These are phyloP conservation scores for Clangula hyemalis DNA, from an alignment of 2,797 vertebrate genomes.

Conservation along the genomic window DNA sequence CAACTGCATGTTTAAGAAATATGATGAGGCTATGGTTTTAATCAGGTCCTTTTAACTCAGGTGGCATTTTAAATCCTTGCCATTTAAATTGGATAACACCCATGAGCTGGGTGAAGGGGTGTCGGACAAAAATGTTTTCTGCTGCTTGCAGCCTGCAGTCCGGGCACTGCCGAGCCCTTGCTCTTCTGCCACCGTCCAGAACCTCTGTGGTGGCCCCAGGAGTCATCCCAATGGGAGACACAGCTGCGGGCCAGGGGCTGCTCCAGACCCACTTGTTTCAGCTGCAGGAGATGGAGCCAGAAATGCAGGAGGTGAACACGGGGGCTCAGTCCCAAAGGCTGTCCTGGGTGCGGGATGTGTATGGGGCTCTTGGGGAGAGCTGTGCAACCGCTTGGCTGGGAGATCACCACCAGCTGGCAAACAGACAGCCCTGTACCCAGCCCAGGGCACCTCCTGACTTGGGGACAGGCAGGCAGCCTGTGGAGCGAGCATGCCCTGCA, in stretches of 20 bases:
- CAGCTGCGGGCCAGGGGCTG: no score
- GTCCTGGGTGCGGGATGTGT: neutral
- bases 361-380: neutral
- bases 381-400: neutral
- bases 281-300: neutral
- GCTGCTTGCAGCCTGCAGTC: no score
- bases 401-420: neutral
- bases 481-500: neutral
- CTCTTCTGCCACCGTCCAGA: no score
- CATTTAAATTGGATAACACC: constrained; percentile 78
- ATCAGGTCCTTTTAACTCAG: constrained; percentile 78
- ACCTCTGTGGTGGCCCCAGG: no score
- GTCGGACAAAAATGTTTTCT: no score
- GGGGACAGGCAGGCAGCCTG: neutral
- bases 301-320: no score
- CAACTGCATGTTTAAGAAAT: constrained; percentile 78
- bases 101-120: constrained; percentile 47
- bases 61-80: constrained; percentile 79
- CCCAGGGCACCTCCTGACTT: neutral
- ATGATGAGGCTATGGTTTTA: constrained; percentile 81
- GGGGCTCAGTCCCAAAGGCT: neutral
- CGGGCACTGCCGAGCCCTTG: no score
- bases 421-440: neutral
- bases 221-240: no score
- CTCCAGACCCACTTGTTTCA: no score